Evolutionary conservation across 2,888 invertebrate species (phyloP), one percentile per base, ranked within the genome.

Genomic region (Tolmerus cingulatus): DNA sequence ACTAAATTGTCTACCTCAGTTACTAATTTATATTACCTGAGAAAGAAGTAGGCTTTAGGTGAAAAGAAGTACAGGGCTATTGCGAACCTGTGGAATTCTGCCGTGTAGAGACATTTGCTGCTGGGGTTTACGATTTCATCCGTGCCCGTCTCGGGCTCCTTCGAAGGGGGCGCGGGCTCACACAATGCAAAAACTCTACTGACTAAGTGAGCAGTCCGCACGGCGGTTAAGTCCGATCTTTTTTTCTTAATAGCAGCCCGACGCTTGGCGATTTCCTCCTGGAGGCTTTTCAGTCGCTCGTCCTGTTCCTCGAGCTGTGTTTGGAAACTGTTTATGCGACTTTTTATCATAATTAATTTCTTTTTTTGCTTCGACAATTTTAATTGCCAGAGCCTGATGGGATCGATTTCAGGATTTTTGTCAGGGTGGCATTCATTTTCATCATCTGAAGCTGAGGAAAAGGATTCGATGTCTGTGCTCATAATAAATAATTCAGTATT

Each of bases 141-240:
- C 12, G 16, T 46, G 23, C 12, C 43, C 19, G n/a, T 14, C 5
- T 51, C 51, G 19, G 1, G 7, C n/a, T 16, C n/a, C 7, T 66
- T 12, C 12, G 66, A 66, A 27, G 66, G 27, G 12, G 27, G 12
- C 66, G 27, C 87, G 16, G 87, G 87, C 16, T 88, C 78, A 82
- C 88, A 88, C 12, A 79, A 81, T 30, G 87, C 87, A 34, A 88
- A 88, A 5, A 88, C 76, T 82, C 87, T 88, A 23, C 88, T 88
- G 23, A 88, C 86, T 76, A 87, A 74, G 74, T 87, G 87, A 8
- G 88, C 88, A 19, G 88, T 57, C n/a, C 78, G 76, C 2, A 88
- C 37, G 5, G 76, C 40, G 5, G 74, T 51, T 86, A 87, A 86
- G 27, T 87, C 82, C 30, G 87, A 88, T 1, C 14, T 8, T 51